Evolutionary conservation across 1,140 invertebrate species (phyloP).

Genomic region (Sesamia nonagrioides): DNA sequence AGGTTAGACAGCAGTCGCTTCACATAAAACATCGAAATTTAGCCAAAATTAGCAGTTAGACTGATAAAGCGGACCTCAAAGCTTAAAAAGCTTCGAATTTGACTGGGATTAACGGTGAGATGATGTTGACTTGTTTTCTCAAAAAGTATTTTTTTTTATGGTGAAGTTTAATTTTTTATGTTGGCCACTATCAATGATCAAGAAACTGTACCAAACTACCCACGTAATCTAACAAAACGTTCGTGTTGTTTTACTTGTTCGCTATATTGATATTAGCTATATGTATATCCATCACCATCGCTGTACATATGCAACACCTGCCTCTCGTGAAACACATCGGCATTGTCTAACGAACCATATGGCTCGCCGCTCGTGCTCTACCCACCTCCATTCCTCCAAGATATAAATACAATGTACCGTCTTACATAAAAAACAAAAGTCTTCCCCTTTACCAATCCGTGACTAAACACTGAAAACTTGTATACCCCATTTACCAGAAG

Average conservation of each 20-base stretch:
- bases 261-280: constrained; percentile 21
- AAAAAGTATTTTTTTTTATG: too few relatives aligned
- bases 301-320: constrained; percentile 60
- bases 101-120: too few relatives aligned
- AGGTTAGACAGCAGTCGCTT: too few relatives aligned
- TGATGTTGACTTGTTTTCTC: too few relatives aligned
- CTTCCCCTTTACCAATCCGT: constrained; percentile 75
- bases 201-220: neutral
- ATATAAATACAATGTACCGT: constrained; percentile 61
- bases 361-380: constrained; percentile 66
- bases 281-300: constrained; percentile 21
- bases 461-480: constrained; percentile 79
- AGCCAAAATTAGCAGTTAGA: too few relatives aligned
- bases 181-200: neutral
- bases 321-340: constrained; percentile 53
- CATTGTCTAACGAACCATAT: constrained; percentile 73
- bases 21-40: too few relatives aligned
- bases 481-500: constrained; percentile 70
- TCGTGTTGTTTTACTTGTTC: constrained; percentile 1
- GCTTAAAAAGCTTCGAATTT: too few relatives aligned
- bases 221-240: neutral
- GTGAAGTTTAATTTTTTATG: neutral
- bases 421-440: constrained; percentile 61
- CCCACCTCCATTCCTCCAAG: constrained; percentile 45
- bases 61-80: too few relatives aligned